phyloP scores from a whole-genome alignment of 2,888 invertebrate species.

The Eupithecia inturbata region DNA sequence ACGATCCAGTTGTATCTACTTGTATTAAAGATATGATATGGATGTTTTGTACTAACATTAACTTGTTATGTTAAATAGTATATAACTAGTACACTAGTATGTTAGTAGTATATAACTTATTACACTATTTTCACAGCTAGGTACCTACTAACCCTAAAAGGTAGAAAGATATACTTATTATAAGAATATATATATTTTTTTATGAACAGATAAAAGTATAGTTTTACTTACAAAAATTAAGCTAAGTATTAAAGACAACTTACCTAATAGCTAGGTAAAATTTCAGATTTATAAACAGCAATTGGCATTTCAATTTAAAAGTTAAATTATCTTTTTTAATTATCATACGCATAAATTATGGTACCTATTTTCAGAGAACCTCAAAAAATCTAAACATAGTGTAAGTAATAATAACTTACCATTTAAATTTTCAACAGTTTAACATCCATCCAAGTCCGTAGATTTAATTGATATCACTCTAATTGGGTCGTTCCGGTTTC shows the following conservation, averaged over 20 bases:
- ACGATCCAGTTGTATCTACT: conserved; percentile 54
- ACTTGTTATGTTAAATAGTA: neutral
- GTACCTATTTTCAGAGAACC: conserved; percentile 19
- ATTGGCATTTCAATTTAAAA: conserved; percentile 12
- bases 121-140: neutral
- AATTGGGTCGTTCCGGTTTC: conserved; percentile 76
- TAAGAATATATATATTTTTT: neutral
- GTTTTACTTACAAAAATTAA: neutral
- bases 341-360: conserved; percentile 14
- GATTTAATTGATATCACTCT: conserved; percentile 66
- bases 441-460: conserved; percentile 61
- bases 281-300: neutral
- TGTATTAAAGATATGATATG: conserved; percentile 65
- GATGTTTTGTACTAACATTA: conserved; percentile 18
- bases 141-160: neutral
- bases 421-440: conserved; percentile 71
- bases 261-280: neutral
- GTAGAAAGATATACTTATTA: neutral
- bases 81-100: no score
- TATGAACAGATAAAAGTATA: neutral
- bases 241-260: conserved; percentile 10
- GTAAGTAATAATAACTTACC: conserved; percentile 61
- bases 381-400: conserved; percentile 34
- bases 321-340: conserved; percentile 11
- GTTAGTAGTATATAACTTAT: no score